Conservation (phyloP, 64 coral and sea anemone species). For the Montipora cactus region DNA sequence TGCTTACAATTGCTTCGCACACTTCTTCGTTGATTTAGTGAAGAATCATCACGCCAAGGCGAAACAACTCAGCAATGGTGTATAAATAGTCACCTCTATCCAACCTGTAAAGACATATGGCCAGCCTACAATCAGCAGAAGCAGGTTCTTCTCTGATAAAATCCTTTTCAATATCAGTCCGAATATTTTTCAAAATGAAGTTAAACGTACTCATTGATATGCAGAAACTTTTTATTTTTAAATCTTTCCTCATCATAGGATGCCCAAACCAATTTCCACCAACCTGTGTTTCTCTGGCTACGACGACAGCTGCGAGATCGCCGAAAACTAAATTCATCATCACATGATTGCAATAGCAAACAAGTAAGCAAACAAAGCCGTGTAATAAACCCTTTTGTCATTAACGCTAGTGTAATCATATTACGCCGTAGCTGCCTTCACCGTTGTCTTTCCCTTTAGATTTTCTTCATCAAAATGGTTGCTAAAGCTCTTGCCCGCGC, state of each 20-base stretch:
- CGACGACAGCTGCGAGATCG: slow-evolving; percentile 49
- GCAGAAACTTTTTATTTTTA: slow-evolving; percentile 49
- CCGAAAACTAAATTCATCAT: slow-evolving; percentile 1
- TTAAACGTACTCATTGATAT: slow-evolving; percentile 57
- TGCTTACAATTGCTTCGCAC: neutral
- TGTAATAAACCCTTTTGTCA: too few species aligned
- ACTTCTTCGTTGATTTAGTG: neutral
- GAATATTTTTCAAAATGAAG: slow-evolving; percentile 34
- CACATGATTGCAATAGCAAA: too few species aligned
- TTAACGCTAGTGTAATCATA: too few species aligned
- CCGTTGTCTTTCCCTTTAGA: too few species aligned
- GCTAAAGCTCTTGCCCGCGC: too few species aligned
- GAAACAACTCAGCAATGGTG: slow-evolving; percentile 14
- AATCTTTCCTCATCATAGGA: slow-evolving; percentile 48
- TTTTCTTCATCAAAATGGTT: too few species aligned
- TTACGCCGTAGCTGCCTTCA: too few species aligned
- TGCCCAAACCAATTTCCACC: slow-evolving; percentile 29
- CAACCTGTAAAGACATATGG: slow-evolving; percentile 22
- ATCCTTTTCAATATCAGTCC: slow-evolving; percentile 6
- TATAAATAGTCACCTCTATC: slow-evolving; percentile 22
- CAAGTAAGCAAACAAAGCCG: too few species aligned
- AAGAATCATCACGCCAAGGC: neutral
- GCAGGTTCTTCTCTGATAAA: slow-evolving; percentile 7
- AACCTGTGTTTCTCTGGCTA: slow-evolving; percentile 34
- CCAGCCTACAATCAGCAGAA: slow-evolving; percentile 27